phyloP scores from a whole-genome alignment of 2,113 vertebrate genomes.

The Paracanthobrama guichenoti region DNA sequence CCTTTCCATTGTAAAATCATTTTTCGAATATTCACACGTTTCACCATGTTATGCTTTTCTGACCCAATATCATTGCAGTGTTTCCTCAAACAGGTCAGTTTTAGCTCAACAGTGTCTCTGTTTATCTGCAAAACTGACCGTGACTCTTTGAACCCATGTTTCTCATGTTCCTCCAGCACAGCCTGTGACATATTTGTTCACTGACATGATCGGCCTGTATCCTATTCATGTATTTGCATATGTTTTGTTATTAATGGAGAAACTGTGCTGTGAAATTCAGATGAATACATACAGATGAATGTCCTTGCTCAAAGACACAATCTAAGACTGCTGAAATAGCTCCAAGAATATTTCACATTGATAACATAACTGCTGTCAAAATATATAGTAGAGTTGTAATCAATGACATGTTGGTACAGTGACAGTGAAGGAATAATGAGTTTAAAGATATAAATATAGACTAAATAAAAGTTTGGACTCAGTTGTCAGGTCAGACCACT shows the following conservation, averaged over 20 bases:
- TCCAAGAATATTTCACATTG: not conserved
- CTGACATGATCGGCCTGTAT: not conserved
- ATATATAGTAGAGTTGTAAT: not conserved
- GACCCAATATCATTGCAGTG: not conserved
- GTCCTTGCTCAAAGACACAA: not conserved
- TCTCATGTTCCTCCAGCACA: not conserved
- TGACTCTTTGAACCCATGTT: conserved; percentile 5
- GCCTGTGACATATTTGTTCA: not conserved
- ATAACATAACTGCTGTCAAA: not conserved
- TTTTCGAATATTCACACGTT: not conserved
- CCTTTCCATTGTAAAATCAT: not conserved
- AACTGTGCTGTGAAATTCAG: conserved; percentile 9
- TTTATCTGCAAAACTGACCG: not conserved
- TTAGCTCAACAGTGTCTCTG: not conserved
- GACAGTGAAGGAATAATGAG: not conserved
- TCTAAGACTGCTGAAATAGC: not conserved
- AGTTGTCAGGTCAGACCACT: not conserved
- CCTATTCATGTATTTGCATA: conserved; percentile 5
- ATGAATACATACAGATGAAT: not conserved
- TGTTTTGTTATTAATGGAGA: not conserved
- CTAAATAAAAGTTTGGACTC: not conserved
- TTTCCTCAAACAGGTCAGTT: not conserved
- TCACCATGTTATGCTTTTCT: not conserved
- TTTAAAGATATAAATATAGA: not conserved
- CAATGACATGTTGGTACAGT: not conserved